Evolutionary conservation across 2,797 vertebrate genomes (phyloP).

Genomic region (Rhodeus uyekii): DNA sequence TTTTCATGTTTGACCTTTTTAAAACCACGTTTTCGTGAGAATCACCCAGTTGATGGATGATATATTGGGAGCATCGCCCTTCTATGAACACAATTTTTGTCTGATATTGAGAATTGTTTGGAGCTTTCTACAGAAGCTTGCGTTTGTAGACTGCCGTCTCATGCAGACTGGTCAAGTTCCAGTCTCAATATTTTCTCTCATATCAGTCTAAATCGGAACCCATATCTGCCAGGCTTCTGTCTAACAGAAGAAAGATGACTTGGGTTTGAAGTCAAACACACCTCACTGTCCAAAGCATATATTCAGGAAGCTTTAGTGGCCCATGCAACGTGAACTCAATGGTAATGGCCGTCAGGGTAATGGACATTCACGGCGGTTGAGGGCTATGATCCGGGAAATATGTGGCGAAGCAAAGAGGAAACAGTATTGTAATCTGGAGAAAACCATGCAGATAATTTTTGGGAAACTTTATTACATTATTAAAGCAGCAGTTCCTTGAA

Average conservation of each 20-base stretch:
- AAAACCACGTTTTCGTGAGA: no score
- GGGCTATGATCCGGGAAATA: conserved; percentile 42
- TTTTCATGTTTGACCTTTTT: no score
- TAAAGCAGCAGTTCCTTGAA: not conserved
- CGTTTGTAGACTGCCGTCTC: conserved; percentile 25
- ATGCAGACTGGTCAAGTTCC: conserved; percentile 55
- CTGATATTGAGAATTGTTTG: conserved; percentile 26
- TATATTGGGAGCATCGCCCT: not conserved
- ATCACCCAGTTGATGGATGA: conserved; percentile 16
- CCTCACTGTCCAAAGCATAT: conserved; percentile 59
- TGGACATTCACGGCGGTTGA: conserved; percentile 31
- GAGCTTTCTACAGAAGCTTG: conserved; percentile 28
- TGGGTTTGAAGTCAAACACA: conserved; percentile 52
- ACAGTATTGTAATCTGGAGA: conserved; percentile 34
- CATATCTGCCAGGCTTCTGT: conserved; percentile 58
- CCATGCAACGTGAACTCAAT: conserved; percentile 47
- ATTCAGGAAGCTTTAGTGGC: conserved; percentile 49
- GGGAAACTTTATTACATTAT: not conserved
- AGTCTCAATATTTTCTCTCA: conserved; percentile 63
- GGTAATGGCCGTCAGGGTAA: conserved; percentile 34
- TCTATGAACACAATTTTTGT: conserved; percentile 7
- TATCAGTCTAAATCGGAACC: conserved; percentile 40
- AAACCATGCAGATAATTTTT: not conserved
- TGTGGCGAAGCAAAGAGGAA: conserved; percentile 47
- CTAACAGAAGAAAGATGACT: conserved; percentile 53